Evolutionary conservation across 2,797 vertebrate genomes (phyloP).

Genomic region (Melopsittacus undulatus): DNA sequence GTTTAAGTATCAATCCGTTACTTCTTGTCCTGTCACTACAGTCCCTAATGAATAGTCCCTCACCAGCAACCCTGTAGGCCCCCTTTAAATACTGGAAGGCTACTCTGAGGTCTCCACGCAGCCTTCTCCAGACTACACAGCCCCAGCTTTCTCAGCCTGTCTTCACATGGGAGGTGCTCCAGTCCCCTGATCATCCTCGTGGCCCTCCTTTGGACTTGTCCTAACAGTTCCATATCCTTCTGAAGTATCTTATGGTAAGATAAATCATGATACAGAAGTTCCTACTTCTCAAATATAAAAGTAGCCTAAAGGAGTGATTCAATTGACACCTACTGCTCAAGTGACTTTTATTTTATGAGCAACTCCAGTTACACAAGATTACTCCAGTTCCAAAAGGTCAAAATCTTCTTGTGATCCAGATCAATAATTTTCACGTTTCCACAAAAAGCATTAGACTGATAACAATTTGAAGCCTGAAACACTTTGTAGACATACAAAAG

Average conservation of each 20-base stretch:
- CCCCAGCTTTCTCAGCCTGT: too few relatives aligned
- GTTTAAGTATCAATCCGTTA: too few relatives aligned
- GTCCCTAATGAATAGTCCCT: too few relatives aligned
- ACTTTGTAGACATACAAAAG: not conserved
- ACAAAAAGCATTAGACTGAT: not conserved
- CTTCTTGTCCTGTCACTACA: too few relatives aligned
- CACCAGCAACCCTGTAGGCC: too few relatives aligned
- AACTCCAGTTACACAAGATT: not conserved
- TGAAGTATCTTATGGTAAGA: not conserved
- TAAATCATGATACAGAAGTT: not conserved
- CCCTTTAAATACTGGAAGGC: too few relatives aligned
- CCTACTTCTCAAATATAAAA: not conserved
- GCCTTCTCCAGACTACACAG: too few relatives aligned
- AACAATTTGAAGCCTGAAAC: not conserved
- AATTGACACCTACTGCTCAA: not conserved
- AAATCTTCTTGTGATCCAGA: not conserved
- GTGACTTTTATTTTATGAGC: not conserved
- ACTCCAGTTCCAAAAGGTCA: not conserved
- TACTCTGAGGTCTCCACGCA: too few relatives aligned
- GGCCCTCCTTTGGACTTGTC: too few relatives aligned
- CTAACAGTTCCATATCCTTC: too few relatives aligned
- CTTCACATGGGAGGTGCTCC: too few relatives aligned
- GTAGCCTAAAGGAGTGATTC: not conserved
- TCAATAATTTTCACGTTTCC: not conserved
- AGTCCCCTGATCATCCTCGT: too few relatives aligned